Evolutionary conservation across 1,140 invertebrate genomes (phyloP), one percentile per base, ranked within the genome.

Genomic region (Stegodyphus dumicola): DNA sequence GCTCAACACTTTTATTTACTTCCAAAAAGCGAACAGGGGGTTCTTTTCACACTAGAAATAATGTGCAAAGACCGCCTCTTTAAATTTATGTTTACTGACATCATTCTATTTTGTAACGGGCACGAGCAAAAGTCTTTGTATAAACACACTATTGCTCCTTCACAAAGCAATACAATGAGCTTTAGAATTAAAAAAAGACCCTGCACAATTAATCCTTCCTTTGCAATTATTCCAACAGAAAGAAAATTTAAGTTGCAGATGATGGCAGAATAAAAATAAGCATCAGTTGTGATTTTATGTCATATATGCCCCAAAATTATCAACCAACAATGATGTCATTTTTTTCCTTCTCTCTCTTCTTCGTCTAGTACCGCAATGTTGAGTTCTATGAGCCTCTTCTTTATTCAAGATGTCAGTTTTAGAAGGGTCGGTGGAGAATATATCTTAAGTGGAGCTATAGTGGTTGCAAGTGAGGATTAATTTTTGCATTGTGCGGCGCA

Each of bases 51-150:
- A 33, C 3, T 33, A 33, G 33, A 33, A 33, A 33, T 33, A 33
- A n/a, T 73, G 54, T 6, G 33, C 52, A 85, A 85, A 85, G 76
- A 85, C 65, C 56, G 81, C 74, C 74, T 77, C 64, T 85, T 85
- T 77, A 74, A 76, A 85, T 85, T 85, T 85, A 85, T 77, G 71
- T 33, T 74, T 83, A 66, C 80, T 83, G 81, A 74, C n/a, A 56
- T 69, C 80, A 51, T 66, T 70, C 80, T 83, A 71, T 54, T 76
- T 69, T 67, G 17, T 13, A 75, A 85, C 65, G 69, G 33, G 53
- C 64, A 33, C 67, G 67, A 54, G n/a, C 54, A 75, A 73, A 66
- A 77, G 64, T 70, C 73, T 85, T 85, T 85, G 81, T 75, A 77
- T 54, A 33, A 33, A 70, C 74, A 67, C 64, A 85, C 74, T 85